These are phyloP conservation scores for Mormyrus proboscirostris DNA, from an alignment of 2,797 vertebrate genomes.

Conservation along the genomic window DNA sequence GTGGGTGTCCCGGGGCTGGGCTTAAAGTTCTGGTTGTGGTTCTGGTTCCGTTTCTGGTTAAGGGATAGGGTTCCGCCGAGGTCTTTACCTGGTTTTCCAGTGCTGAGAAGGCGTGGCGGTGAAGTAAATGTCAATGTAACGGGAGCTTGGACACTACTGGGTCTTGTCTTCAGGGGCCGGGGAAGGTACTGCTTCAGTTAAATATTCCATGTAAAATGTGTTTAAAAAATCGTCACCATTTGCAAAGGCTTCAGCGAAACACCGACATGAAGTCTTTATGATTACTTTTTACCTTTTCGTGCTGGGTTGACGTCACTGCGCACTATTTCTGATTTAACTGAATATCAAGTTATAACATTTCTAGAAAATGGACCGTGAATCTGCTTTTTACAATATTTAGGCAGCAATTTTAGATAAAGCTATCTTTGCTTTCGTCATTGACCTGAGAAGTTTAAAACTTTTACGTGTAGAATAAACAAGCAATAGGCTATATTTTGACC, in stretches of 20 bases:
- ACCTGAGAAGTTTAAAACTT: not conserved
- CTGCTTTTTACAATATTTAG: not conserved
- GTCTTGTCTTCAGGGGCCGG: not conserved
- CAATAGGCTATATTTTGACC: not conserved
- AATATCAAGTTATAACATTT: not conserved
- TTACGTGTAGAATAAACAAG: not conserved
- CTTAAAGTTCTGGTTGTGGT: not conserved
- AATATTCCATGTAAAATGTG: not conserved
- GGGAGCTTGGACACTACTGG: not conserved
- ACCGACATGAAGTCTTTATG: not conserved
- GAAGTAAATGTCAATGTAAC: not conserved
- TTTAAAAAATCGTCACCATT: not conserved
- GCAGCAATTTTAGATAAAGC: not conserved
- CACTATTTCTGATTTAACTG: not conserved
- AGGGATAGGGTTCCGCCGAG: not conserved
- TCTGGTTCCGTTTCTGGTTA: not conserved
- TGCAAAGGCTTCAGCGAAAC: not conserved
- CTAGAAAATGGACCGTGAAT: not conserved
- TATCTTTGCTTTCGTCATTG: not conserved
- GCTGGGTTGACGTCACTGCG: not conserved
- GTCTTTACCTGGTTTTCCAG: not conserved
- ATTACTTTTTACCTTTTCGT: not conserved
- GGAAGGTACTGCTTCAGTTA: not conserved
- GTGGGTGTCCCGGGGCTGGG: slow-evolving; percentile 67
- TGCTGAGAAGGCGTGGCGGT: not conserved